These are phyloP conservation scores for Callitettix versicolor DNA, from an alignment of 1,140 invertebrate species.

Conservation along the genomic window DNA sequence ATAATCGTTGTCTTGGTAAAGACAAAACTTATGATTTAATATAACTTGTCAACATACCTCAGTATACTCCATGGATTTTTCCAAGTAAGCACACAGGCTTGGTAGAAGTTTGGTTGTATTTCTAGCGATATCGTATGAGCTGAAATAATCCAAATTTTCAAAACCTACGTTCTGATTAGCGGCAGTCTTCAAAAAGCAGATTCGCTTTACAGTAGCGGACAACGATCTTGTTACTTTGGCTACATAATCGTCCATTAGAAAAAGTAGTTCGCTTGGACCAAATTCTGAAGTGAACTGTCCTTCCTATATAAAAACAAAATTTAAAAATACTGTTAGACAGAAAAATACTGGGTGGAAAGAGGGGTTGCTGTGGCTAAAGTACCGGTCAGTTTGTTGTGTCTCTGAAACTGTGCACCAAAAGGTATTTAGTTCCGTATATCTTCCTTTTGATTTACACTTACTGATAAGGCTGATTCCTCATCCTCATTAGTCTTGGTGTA, in stretches of 20 bases:
- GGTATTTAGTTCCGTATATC: too few species aligned
- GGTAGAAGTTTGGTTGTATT: constrained; percentile 24
- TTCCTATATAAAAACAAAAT: constrained; percentile 19
- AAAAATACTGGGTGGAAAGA: too few species aligned
- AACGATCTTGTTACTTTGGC: constrained; percentile 33
- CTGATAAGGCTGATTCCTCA: too few species aligned
- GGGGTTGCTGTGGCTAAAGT: too few species aligned
- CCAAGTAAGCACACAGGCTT: constrained; percentile 25
- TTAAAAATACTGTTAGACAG: too few species aligned
- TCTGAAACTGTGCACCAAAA: too few species aligned
- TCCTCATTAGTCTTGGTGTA: too few species aligned
- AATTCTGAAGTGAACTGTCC: constrained; percentile 27
- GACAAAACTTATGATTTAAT: too few species aligned
- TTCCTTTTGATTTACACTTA: too few species aligned
- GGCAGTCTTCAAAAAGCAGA: constrained; percentile 17
- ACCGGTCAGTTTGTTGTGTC: too few species aligned
- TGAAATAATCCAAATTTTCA: constrained; percentile 20
- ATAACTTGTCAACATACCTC: too few species aligned
- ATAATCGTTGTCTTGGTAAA: too few species aligned
- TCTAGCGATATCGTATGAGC: constrained; percentile 19
- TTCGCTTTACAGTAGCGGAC: constrained; percentile 13
- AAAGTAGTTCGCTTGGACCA: constrained; percentile 34
- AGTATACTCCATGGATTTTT: constrained; percentile 26
- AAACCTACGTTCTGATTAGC: constrained; percentile 15
- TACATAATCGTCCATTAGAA: constrained; percentile 37